These are phyloP conservation scores for Xiphorhynchus elegans DNA, from an alignment of 2,113 vertebrate species.

Conservation along the genomic window DNA sequence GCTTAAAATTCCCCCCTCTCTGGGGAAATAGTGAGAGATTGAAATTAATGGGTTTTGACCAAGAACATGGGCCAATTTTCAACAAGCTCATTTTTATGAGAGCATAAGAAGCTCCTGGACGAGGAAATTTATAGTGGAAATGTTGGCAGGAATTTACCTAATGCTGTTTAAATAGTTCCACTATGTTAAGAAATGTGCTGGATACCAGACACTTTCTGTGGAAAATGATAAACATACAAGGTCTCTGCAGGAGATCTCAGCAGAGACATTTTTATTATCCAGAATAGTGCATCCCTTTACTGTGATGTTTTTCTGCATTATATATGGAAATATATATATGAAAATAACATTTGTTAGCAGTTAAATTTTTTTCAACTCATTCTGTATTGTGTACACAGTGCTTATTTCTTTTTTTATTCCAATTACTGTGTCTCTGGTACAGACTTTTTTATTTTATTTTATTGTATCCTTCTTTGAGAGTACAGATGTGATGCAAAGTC, in stretches of 20 bases:
- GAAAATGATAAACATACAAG: conserved; percentile 7
- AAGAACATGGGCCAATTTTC: background rate
- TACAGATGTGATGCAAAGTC: background rate
- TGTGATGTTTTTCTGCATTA: background rate
- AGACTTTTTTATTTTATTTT: background rate
- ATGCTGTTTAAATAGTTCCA: background rate
- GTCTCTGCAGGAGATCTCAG: background rate
- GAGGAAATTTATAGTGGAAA: conserved; percentile 62
- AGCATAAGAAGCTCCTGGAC: conserved; percentile 44
- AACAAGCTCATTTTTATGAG: conserved; percentile 24
- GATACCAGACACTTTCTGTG: conserved; percentile 26
- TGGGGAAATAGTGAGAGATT: background rate
- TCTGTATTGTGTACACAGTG: background rate
- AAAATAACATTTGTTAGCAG: background rate
- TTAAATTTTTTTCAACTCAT: background rate
- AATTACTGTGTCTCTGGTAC: background rate
- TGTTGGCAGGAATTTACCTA: conserved; percentile 43
- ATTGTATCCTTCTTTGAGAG: background rate
- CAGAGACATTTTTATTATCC: conserved; percentile 16
- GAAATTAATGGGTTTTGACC: background rate
- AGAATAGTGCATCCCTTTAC: background rate
- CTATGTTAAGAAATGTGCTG: conserved; percentile 1
- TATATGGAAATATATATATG: background rate
- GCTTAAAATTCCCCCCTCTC: background rate
- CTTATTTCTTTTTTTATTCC: background rate